Percentiles rank a stretch among this genome's conserved stretches.
phyloP scores from a whole-genome alignment of 2,888 invertebrate species.

The Ornithoptera priamus region DNA sequence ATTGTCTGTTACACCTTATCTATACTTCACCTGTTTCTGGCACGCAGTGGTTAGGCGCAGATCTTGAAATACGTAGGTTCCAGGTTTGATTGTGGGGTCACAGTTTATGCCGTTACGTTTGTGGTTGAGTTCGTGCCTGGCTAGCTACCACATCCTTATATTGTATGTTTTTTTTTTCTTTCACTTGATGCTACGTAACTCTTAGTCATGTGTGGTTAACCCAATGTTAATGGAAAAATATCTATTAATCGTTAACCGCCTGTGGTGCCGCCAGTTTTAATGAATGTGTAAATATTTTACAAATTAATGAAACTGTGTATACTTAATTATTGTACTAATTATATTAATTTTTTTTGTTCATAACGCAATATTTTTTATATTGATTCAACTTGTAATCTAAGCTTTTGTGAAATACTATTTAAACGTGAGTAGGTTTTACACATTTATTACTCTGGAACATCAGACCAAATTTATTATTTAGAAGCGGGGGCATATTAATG shows the following conservation, averaged over 20 bases:
- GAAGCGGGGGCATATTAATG: no score
- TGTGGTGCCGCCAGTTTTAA: constrained; percentile 54
- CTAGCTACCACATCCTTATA: no score
- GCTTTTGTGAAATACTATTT: background rate
- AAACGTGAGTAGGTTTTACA: background rate
- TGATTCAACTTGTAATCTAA: background rate
- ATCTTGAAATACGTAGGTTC: no score
- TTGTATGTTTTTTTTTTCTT: no score
- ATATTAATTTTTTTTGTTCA: background rate
- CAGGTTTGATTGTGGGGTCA: no score
- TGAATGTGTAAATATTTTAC: constrained; percentile 10
- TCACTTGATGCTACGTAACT: no score
- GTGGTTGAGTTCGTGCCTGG: no score
- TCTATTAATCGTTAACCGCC: constrained; percentile 33
- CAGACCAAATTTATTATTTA: background rate
- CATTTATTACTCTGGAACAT: background rate
- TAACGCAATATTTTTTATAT: background rate
- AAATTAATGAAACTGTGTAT: constrained; percentile 31
- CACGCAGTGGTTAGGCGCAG: no score
- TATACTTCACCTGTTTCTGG: constrained; percentile 34
- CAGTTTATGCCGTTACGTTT: no score
- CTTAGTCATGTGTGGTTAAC: no score
- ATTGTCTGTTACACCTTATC: constrained; percentile 61
- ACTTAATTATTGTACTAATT: constrained; percentile 31
- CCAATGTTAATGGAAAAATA: no score